Evolutionary conservation across 2,888 invertebrate genomes (phyloP), one percentile per base, ranked within the genome.

Genomic region (Stenchaetothrips biformis): DNA sequence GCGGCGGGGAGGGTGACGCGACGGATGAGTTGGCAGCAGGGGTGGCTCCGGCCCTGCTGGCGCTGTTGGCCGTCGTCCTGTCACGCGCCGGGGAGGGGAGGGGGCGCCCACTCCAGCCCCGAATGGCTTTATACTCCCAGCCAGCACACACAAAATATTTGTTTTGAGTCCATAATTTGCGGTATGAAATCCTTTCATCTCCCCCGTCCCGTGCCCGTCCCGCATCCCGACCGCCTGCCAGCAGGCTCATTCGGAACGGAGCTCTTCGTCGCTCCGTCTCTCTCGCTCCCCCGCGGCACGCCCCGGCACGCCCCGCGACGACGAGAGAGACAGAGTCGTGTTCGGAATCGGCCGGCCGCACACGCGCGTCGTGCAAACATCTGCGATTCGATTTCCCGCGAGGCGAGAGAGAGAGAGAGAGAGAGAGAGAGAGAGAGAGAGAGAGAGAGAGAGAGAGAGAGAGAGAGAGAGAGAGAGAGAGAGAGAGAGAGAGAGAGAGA

Each of bases 111-210:
- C 21, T 21, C 21, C 67, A 18, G 67, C 67, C 18, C 9, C 67
- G 21, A 18, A 21, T 7, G 21, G 21, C n/a, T 7, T 1, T 16
- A 53, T 11, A 11, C 2, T 11, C 7, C 11, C 53, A 53, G 53
- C 13, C 53, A 16, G 67, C 9, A 67, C 67, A 67, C 67, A 67
- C 67, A 67, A 67, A 67, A 67, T 67, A 67, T 67, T 67, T 67
- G 67, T 67, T 67, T 67, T 67, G 67, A 21, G 21, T 67, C 67
- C 67, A 67, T 67, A 67, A 67, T 67, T 67, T 67, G 67, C 21
- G 67, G 67, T 67, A 67, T 67, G 67, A 67, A 67, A 67, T 67
- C 67, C 67, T 67, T 67, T 67, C 67, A 67, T 67, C 67, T 67
- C 67, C 21, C 67, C 67, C 2, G n/a, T n/a, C 21, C 21, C 21